phyloP scores from a whole-genome alignment of 2,888 invertebrate species.

The Aelia acuminata region DNA sequence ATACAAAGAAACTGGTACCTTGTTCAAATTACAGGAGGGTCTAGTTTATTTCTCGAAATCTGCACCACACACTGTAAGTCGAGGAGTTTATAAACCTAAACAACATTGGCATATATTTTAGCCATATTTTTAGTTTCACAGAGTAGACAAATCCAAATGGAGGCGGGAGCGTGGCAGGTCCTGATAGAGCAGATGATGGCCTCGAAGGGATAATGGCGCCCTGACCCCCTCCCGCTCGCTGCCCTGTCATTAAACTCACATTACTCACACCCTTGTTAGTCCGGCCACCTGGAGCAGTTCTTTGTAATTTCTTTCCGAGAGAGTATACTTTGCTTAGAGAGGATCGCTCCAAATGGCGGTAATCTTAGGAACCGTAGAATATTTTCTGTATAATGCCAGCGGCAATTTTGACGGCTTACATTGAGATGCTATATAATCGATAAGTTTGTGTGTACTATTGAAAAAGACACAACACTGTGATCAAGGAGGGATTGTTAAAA shows the following conservation, averaged over 20 bases:
- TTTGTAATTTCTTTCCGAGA: constrained; percentile 51
- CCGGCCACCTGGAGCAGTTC: constrained; percentile 51
- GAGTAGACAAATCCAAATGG: background rate
- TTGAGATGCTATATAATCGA: background rate
- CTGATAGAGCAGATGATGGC: constrained; percentile 30
- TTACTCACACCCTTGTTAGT: constrained; percentile 49
- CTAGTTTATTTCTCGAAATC: background rate
- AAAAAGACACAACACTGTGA: background rate
- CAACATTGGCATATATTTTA: background rate
- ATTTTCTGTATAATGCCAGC: constrained; percentile 4
- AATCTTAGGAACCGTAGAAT: background rate
- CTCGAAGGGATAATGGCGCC: background rate
- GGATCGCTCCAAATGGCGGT: constrained; percentile 35
- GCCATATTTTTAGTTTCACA: background rate
- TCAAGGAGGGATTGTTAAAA: background rate
- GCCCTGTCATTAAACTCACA: constrained; percentile 56
- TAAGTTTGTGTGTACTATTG: constrained; percentile 15
- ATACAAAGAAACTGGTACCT: background rate
- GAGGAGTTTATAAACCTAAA: background rate
- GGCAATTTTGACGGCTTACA: constrained; percentile 4
- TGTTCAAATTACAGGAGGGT: background rate
- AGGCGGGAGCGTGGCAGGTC: background rate
- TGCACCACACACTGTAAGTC: background rate
- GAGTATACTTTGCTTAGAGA: constrained; percentile 6
- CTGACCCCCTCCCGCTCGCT: background rate